Percentiles rank a stretch among this genome's conserved stretches.
Evolutionary conservation across 92 coral and sea anemone genomes (phyloP).

Genomic region (Palythoa grandiflora): DNA sequence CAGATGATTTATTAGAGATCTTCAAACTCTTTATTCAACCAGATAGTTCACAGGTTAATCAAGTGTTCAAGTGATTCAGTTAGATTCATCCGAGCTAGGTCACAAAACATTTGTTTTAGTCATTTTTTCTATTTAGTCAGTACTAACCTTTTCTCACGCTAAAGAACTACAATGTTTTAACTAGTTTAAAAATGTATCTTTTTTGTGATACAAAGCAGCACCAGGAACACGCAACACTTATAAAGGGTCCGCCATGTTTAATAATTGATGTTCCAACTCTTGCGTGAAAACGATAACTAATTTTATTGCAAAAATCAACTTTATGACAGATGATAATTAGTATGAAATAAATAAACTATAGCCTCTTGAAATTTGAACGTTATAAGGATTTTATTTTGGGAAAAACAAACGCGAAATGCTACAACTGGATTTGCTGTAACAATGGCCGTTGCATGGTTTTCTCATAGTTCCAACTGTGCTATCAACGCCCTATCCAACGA

Average conservation of each 20-base stretch:
- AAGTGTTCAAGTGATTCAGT: constrained; percentile 8
- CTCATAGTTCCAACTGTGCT: neutral
- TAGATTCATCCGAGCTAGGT: neutral
- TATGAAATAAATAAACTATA: neutral
- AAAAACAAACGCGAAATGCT: neutral
- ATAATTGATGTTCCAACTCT: neutral
- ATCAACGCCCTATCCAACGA: neutral
- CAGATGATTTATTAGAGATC: constrained; percentile 21
- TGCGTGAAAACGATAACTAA: constrained; percentile 23
- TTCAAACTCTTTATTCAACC: constrained; percentile 21
- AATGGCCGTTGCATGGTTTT: neutral
- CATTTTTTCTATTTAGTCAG: neutral
- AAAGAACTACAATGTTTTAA: neutral
- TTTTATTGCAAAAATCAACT: constrained; percentile 15
- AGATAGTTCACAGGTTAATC: neutral
- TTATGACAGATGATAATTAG: neutral
- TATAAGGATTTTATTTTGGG: neutral
- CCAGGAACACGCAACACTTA: neutral
- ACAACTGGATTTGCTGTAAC: neutral
- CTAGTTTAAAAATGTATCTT: constrained; percentile 28
- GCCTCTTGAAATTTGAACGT: neutral
- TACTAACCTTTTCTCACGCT: neutral
- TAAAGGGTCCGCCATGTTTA: constrained; percentile 22
- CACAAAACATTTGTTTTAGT: neutral
- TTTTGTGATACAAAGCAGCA: constrained; percentile 6